These are phyloP conservation scores for Aphelenchoides fujianensis DNA, from an alignment of 1,140 invertebrate species.

Conservation along the genomic window DNA sequence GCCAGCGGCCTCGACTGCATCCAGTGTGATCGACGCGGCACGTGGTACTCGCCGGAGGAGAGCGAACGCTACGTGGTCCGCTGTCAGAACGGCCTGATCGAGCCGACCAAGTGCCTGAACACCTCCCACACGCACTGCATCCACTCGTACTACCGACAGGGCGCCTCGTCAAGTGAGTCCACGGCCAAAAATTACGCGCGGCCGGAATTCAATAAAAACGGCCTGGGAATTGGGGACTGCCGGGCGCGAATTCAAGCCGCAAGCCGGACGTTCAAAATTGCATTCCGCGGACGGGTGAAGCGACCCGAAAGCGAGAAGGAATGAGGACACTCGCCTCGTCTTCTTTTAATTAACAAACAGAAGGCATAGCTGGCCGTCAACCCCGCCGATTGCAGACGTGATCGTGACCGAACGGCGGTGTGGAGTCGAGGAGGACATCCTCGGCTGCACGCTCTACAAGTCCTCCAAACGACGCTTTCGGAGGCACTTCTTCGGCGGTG, in stretches of 20 bases:
- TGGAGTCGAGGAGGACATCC: conserved; percentile 48
- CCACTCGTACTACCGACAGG: conserved; percentile 44
- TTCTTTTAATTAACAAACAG: no score
- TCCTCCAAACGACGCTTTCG: conserved; percentile 25
- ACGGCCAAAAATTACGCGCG: not conserved
- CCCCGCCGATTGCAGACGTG: conserved; percentile 36
- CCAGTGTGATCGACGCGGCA: conserved; percentile 45
- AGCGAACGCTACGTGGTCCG: conserved; percentile 46
- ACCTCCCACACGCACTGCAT: conserved; percentile 52
- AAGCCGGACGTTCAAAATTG: no score
- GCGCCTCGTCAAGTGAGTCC: conserved; percentile 25
- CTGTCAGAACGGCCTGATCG: conserved; percentile 43
- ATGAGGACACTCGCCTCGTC: no score
- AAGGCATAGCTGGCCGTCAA: no score
- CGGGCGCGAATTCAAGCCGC: not conserved
- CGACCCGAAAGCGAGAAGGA: not conserved
- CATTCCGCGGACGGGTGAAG: not conserved
- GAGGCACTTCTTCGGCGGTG: conserved; percentile 45
- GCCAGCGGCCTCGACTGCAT: conserved; percentile 42
- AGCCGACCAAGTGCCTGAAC: conserved; percentile 43
- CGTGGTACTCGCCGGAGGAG: conserved; percentile 55
- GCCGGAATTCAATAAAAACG: conserved; percentile 1
- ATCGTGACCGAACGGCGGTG: conserved; percentile 50
- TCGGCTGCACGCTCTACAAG: conserved; percentile 54
- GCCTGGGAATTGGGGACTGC: not conserved